These are phyloP conservation scores for Aphis gossypii DNA, from an alignment of 1,140 invertebrate species.

Conservation along the genomic window DNA sequence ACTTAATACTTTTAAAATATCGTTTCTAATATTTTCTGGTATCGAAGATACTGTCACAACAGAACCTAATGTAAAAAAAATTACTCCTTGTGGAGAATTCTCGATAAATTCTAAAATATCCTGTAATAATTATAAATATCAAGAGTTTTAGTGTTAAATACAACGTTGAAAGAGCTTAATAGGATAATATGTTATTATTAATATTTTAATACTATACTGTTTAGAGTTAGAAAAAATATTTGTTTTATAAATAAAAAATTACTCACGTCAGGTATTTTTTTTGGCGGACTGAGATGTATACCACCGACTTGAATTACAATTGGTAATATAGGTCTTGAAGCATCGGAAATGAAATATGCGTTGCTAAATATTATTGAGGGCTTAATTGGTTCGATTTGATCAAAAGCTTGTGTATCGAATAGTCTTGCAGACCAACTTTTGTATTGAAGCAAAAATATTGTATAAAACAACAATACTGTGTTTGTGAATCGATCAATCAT, in stretches of 20 bases:
- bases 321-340: background rate
- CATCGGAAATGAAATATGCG: background rate
- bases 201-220: background rate
- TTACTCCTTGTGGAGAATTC: slow-evolving; percentile 67
- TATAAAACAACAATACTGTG: background rate
- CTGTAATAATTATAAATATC: slow-evolving; percentile 61
- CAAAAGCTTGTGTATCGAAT: background rate
- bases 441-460: no score
- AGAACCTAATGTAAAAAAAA: slow-evolving; percentile 72
- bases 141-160: background rate
- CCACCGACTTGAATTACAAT: slow-evolving; percentile 23
- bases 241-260: background rate
- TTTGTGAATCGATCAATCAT: background rate
- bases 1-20: slow-evolving; percentile 65
- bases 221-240: background rate
- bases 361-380: slow-evolving; percentile 14
- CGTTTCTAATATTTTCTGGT: slow-evolving; percentile 62
- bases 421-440: background rate
- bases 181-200: background rate
- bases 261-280: slow-evolving; percentile 26
- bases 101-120: slow-evolving; percentile 71
- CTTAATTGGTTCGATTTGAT: background rate
- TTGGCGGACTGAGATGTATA: background rate
- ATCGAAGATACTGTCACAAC: slow-evolving; percentile 65
- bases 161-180: background rate